Evolutionary conservation across 2,888 invertebrate genomes (phyloP).

Genomic region (Clostera curtula): DNA sequence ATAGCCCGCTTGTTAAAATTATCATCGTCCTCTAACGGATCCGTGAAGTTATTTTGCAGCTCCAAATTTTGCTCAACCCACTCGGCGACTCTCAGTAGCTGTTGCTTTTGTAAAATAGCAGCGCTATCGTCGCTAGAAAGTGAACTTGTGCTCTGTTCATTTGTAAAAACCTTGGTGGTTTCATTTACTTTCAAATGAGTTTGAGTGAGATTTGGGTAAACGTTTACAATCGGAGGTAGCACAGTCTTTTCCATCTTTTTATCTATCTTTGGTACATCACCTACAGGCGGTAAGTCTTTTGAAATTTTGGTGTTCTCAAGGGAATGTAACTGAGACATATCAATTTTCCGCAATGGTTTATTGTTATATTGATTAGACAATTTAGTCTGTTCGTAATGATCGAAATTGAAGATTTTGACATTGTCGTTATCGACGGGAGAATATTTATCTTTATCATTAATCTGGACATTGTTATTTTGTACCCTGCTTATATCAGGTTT

Average conservation of each 20-base stretch:
- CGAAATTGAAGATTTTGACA: slow-evolving; percentile 70
- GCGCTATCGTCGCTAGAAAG: slow-evolving; percentile 70
- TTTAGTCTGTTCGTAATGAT: slow-evolving; percentile 68
- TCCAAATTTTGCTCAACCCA: slow-evolving; percentile 83
- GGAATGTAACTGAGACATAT: slow-evolving; percentile 62
- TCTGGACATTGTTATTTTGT: slow-evolving; percentile 39
- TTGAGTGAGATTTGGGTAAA: slow-evolving; percentile 65
- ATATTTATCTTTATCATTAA: slow-evolving; percentile 23
- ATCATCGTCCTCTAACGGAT: slow-evolving; percentile 59
- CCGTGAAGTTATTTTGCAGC: slow-evolving; percentile 62
- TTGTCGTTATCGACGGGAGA: slow-evolving; percentile 48
- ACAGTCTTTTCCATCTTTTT: slow-evolving; percentile 46
- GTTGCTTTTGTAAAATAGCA: slow-evolving; percentile 76
- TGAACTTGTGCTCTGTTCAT: slow-evolving; percentile 69
- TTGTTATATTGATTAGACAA: slow-evolving; percentile 43
- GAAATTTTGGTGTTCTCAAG: slow-evolving; percentile 66
- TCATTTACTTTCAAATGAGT: slow-evolving; percentile 67
- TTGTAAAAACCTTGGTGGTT: slow-evolving; percentile 58
- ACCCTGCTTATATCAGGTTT: slow-evolving; percentile 35
- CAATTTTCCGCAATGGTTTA: slow-evolving; percentile 58
- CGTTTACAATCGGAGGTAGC: slow-evolving; percentile 58
- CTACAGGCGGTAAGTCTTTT: slow-evolving; percentile 56
- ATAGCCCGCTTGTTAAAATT: slow-evolving; percentile 41
- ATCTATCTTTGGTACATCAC: slow-evolving; percentile 34
- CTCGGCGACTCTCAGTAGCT: slow-evolving; percentile 82